phyloP scores from a whole-genome alignment of 2,888 invertebrate genomes.

The Anticlea derivata region DNA sequence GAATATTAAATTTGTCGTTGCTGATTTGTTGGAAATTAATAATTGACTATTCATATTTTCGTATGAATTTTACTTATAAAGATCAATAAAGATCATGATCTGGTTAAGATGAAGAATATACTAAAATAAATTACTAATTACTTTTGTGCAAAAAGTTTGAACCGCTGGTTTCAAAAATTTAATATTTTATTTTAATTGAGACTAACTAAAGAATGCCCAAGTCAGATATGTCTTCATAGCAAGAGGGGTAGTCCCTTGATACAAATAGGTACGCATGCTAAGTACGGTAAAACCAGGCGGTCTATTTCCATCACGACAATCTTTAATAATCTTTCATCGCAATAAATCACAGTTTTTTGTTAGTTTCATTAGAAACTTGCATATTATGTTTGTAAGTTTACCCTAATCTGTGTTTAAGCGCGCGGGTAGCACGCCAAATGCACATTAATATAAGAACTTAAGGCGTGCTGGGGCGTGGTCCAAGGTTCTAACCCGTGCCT shows the following conservation, averaged over 20 bases:
- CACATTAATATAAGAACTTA: constrained; percentile 75
- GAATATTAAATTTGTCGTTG: not conserved
- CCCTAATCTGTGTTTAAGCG: constrained; percentile 70
- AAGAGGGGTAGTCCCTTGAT: too few relatives aligned
- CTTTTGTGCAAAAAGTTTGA: too few relatives aligned
- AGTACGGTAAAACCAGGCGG: constrained; percentile 5
- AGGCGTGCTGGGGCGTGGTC: constrained; percentile 26
- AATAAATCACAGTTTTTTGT: constrained; percentile 51
- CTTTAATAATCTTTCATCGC: constrained; percentile 39
- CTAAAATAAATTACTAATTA: too few relatives aligned
- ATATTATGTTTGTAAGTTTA: constrained; percentile 54
- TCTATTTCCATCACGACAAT: constrained; percentile 24
- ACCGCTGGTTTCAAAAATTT: too few relatives aligned
- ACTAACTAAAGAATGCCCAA: too few relatives aligned
- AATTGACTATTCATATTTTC: too few relatives aligned
- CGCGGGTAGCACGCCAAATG: constrained; percentile 69
- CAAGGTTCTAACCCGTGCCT: constrained; percentile 16
- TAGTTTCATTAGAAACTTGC: constrained; percentile 47
- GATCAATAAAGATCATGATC: too few relatives aligned
- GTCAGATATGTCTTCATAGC: too few relatives aligned
- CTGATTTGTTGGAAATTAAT: too few relatives aligned
- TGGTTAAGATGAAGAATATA: too few relatives aligned
- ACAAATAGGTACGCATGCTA: constrained; percentile 2
- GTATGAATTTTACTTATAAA: too few relatives aligned
- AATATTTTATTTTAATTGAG: too few relatives aligned